A percentile compares a stretch with the other conserved stretches of the same genome.
These are phyloP conservation scores for Brachionus rotundiformis DNA, from an alignment of 1,140 invertebrate genomes.

Conservation along the genomic window DNA sequence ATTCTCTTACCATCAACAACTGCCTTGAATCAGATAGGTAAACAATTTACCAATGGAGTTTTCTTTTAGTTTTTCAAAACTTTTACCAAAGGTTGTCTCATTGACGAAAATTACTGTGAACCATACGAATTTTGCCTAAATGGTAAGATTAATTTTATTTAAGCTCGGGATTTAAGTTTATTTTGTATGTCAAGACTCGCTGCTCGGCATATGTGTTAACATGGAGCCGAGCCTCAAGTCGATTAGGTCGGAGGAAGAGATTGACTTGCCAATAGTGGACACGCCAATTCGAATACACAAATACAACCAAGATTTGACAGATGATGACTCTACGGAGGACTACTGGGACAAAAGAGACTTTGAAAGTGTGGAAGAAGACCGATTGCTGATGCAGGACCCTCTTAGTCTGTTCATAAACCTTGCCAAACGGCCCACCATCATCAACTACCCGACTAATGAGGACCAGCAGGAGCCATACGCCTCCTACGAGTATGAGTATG, in stretches of 20 bases:
- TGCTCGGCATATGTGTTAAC: not conserved
- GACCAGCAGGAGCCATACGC: not conserved
- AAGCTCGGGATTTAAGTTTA: too few relatives aligned
- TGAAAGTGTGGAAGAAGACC: not conserved
- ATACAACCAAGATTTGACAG: not conserved
- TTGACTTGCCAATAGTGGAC: not conserved
- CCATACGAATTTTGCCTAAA: constrained; percentile 7
- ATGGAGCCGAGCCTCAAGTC: not conserved
- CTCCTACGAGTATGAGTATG: not conserved
- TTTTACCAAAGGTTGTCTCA: not conserved
- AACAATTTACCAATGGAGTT: too few relatives aligned
- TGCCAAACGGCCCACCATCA: not conserved
- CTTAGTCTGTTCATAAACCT: not conserved
- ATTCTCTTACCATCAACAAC: not conserved
- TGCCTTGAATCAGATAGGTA: constrained; percentile 17
- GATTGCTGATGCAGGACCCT: not conserved
- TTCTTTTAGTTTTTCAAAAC: too few relatives aligned
- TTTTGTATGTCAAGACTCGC: not conserved
- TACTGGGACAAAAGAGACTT: not conserved
- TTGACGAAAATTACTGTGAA: constrained; percentile 4
- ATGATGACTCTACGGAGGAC: not conserved
- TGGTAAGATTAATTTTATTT: too few relatives aligned
- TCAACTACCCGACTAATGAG: not conserved
- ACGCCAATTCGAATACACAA: constrained; percentile 31
- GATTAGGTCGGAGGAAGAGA: not conserved